Percentiles rank a stretch among this genome's conserved stretches.
Conservation (phyloP, 2,797 vertebrate genomes). For the Parauchenoglanis punctatus region DNA sequence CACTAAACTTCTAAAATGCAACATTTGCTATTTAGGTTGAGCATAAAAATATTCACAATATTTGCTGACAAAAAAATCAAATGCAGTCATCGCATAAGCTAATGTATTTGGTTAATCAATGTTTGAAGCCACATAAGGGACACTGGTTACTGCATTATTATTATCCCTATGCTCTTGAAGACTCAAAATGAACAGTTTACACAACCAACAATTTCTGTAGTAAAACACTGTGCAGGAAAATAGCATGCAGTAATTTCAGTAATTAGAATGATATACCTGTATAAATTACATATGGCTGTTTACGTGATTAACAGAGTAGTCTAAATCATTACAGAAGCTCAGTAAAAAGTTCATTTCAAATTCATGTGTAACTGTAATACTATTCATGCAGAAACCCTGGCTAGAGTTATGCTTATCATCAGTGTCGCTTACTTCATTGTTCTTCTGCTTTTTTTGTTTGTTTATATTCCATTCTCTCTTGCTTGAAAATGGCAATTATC, state of each 20-base stretch:
- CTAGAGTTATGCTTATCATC: background rate
- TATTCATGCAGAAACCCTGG: background rate
- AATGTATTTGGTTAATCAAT: background rate
- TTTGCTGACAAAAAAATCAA: background rate
- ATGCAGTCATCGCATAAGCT: background rate
- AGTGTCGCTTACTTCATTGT: background rate
- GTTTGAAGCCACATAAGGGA: background rate
- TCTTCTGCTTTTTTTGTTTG: background rate
- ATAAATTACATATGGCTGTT: background rate
- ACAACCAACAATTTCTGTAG: background rate
- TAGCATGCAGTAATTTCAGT: too few relatives aligned
- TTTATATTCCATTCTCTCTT: slow-evolving; percentile 9
- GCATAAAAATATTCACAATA: background rate
- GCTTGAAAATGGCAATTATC: background rate
- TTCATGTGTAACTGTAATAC: background rate
- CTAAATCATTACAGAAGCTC: background rate
- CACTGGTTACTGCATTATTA: background rate
- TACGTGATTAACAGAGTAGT: background rate
- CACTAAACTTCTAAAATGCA: background rate
- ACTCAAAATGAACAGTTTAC: background rate
- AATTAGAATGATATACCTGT: background rate
- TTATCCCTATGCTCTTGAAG: background rate
- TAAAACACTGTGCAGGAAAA: background rate
- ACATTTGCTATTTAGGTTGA: background rate
- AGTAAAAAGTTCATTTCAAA: background rate